Percentiles rank a stretch among this genome's conserved stretches.
These are phyloP conservation scores for Drosophila obscura DNA, from an alignment of 1,140 invertebrate species.

Conservation along the genomic window DNA sequence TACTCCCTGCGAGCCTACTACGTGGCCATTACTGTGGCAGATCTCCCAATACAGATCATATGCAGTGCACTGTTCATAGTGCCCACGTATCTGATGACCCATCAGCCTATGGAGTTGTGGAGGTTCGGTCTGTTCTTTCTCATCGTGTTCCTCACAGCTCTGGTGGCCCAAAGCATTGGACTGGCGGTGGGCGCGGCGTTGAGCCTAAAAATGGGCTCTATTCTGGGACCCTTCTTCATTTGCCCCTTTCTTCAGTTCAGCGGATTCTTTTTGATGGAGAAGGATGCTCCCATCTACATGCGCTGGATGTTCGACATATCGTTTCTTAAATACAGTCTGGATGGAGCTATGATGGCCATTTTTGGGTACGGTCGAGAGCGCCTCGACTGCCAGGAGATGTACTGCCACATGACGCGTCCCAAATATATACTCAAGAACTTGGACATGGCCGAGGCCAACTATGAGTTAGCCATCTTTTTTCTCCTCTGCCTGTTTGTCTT, in stretches of 20 bases:
- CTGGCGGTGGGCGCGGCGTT: slow-evolving; percentile 92
- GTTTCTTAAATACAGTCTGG: slow-evolving; percentile 91
- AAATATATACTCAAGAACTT: slow-evolving; percentile 88
- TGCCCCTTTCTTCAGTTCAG: slow-evolving; percentile 94
- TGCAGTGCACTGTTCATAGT: slow-evolving; percentile 90
- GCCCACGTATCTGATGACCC: slow-evolving; percentile 93
- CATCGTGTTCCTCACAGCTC: slow-evolving; percentile 90
- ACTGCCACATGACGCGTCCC: slow-evolving; percentile 90
- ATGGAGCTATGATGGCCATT: slow-evolving; percentile 87
- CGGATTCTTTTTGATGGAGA: slow-evolving; percentile 94
- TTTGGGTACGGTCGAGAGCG: slow-evolving; percentile 89
- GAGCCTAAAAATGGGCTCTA: slow-evolving; percentile 91
- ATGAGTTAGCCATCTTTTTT: slow-evolving; percentile 60
- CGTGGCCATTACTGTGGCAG: slow-evolving; percentile 92
- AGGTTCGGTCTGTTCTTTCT: slow-evolving; percentile 89
- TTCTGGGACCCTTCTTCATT: slow-evolving; percentile 93
- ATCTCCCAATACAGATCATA: slow-evolving; percentile 93
- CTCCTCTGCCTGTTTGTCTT: slow-evolving; percentile 65
- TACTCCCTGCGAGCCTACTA: slow-evolving; percentile 96
- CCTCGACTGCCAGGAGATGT: slow-evolving; percentile 87
- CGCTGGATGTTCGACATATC: slow-evolving; percentile 95
- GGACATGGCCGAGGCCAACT: slow-evolving; percentile 87
- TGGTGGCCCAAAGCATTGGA: slow-evolving; percentile 93
- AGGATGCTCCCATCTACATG: slow-evolving; percentile 91
- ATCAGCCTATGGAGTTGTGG: slow-evolving; percentile 89